phyloP scores from a whole-genome alignment of 23 tunicate species.

The Trididemnum miniatum region DNA sequence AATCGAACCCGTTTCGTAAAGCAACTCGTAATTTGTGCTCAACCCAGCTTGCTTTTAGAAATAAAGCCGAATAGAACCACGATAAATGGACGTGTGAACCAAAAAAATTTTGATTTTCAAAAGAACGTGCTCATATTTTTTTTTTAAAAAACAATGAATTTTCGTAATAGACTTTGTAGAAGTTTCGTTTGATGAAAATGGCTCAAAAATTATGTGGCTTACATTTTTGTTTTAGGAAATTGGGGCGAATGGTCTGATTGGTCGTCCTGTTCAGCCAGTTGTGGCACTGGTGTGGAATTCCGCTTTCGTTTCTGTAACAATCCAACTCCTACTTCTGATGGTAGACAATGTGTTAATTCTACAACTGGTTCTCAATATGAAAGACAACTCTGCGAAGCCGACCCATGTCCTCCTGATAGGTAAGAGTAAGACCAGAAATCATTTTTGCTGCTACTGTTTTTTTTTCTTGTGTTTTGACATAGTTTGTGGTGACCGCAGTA shows the following conservation, averaged over 20 bases:
- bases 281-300: slow-evolving; percentile 53
- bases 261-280: slow-evolving; percentile 75
- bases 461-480: too few relatives aligned
- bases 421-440: not conserved
- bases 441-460: not conserved
- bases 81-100: too few relatives aligned
- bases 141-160: too few relatives aligned
- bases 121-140: too few relatives aligned
- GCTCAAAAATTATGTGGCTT: not conserved
- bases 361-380: slow-evolving; percentile 49
- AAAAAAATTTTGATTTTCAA: too few relatives aligned
- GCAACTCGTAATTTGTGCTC: too few relatives aligned
- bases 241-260: slow-evolving; percentile 75
- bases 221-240: slow-evolving; percentile 37
- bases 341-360: slow-evolving; percentile 41
- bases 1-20: too few relatives aligned
- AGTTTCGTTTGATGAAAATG: not conserved
- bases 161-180: too few relatives aligned
- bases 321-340: slow-evolving; percentile 49
- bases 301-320: slow-evolving; percentile 61
- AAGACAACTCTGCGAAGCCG: slow-evolving; percentile 34
- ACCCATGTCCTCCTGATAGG: slow-evolving; percentile 65
- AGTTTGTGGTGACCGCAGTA: too few relatives aligned
- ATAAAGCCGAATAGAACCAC: too few relatives aligned
- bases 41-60: too few relatives aligned